Conservation (phyloP, 37 sponge, comb jelly and placozoan species). For the Theonella swinhoei region DNA sequence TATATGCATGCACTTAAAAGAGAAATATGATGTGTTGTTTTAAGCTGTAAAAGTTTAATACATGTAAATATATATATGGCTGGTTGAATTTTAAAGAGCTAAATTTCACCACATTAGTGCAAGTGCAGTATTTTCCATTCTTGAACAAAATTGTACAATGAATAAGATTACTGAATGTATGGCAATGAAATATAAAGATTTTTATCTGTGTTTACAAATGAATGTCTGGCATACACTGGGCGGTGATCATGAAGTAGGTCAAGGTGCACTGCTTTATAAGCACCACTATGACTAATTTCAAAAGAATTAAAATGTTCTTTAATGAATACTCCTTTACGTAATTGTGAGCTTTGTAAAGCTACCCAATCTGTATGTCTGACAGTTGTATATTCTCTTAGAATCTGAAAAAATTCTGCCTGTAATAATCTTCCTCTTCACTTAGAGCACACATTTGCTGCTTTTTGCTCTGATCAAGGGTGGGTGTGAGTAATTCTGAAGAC, state of each 20-base stretch:
- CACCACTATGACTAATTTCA: not conserved
- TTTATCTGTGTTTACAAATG: not conserved
- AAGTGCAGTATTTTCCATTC: too few relatives aligned
- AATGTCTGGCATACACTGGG: not conserved
- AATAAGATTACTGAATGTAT: not conserved
- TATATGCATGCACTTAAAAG: not conserved
- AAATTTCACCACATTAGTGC: too few relatives aligned
- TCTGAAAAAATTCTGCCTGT: not conserved
- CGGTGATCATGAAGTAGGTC: not conserved
- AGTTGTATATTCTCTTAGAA: not conserved
- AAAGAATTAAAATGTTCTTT: not conserved
- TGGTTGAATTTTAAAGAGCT: too few relatives aligned
- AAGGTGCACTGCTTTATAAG: not conserved
- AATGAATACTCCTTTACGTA: not conserved
- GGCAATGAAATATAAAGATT: not conserved
- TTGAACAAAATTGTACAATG: too few relatives aligned
- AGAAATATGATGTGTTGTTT: conserved; percentile 2
- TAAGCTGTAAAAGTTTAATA: too few relatives aligned
- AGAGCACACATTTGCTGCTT: not conserved
- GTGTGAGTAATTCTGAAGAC: conserved; percentile 1
- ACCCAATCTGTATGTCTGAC: conserved; percentile 28
- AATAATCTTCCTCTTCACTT: conserved; percentile 1
- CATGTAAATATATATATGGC: too few relatives aligned
- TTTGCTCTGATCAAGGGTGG: conserved; percentile 19
- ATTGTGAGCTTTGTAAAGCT: conserved; percentile 1